Percentiles rank a stretch among this genome's conserved stretches.
phyloP scores from a whole-genome alignment of 2,797 vertebrate genomes.

The Pangasius macronema region DNA sequence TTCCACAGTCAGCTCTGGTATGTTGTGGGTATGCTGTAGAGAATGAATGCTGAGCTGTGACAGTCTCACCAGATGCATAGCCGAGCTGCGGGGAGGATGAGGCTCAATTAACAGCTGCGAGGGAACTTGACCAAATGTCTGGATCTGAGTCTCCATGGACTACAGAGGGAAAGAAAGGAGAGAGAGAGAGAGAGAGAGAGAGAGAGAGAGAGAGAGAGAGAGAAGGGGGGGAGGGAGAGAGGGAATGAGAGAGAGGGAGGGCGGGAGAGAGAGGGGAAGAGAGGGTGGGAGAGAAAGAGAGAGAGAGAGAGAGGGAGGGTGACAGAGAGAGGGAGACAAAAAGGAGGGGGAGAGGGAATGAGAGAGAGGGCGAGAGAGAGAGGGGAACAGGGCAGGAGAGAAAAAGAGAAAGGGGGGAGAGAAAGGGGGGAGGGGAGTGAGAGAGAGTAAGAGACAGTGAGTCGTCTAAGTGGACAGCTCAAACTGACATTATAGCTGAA shows the following conservation, averaged over 20 bases:
- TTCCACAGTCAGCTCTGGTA: not conserved
- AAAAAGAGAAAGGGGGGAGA: not conserved
- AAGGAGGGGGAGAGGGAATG: not conserved
- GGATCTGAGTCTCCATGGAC: conserved; percentile 96
- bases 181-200: conserved; percentile 8
- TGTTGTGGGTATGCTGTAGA: not conserved
- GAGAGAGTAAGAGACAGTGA: not conserved
- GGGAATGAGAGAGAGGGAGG: no score
- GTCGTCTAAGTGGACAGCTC: conserved; percentile 1
- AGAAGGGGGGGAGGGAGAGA: no score
- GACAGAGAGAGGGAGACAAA: not conserved
- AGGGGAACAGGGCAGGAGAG: not conserved
- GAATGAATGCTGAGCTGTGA: conserved; percentile 22
- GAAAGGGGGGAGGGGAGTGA: not conserved
- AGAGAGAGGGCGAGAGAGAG: not conserved
- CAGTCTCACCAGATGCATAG: conserved; percentile 98
- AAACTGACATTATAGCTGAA: conserved; percentile 17
- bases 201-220: not conserved
- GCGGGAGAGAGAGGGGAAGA: not conserved
- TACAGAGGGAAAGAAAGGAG: conserved; percentile 70
- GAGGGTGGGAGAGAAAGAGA: conserved; percentile 8
- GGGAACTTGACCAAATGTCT: conserved; percentile 97
- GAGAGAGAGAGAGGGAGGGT: conserved; percentile 57
- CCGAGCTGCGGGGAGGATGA: conserved; percentile 98
- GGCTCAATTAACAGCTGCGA: conserved; percentile 99